Base-by-base conservation (phyloP, 2,113 vertebrate genomes). In the Cichladusa arquata region DNA sequence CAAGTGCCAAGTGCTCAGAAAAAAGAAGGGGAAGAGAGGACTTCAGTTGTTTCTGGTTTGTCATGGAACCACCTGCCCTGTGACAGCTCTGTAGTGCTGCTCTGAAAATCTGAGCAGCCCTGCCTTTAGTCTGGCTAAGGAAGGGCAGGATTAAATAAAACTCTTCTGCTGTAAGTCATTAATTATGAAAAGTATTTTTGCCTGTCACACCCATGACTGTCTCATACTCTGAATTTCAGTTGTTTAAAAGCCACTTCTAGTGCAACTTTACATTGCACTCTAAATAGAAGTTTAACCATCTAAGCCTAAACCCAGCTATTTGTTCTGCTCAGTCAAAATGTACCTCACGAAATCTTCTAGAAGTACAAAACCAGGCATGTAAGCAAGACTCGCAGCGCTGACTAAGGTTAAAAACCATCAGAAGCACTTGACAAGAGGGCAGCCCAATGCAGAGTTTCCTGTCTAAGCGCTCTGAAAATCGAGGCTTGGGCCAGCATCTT, bases 1-100 rank as follows among this genome's bases (percentile, higher is more conserved):
- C 0, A 3, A 58, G 10, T 65, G n/a, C 19, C 0, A 3, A 58
- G 10, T 65, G 45, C 58, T 86, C 0, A 0, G 28, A 44, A 57
- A 66, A 29, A 11, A 26, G 16, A 23, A 36, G 17, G 13, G 17
- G 26, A 33, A 66, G 61, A 48, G 28, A 5, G 11, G 5, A 12
- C 23, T 56, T 11, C 4, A 3, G 48, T 40, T 80, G 6, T 29
- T 65, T 76, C 48, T 95, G 79, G 28, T 67, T 76, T 90, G 36
- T 64, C 28, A 4, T 34, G 28, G 58, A 67, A 5, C 33, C 19
- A 22, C 28, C 17, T 84, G 56, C 0, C 1, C 13, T 20, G 23
- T 70, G 20, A n/a, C 8, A 15, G 50, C 19, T 24, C 47, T 66
- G 14, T 28, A 69, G n/a, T 14, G 19, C 62, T 80, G 48, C 36